Conservation (phyloP, 2,113 vertebrate species). For the Prunella fulvescens region DNA sequence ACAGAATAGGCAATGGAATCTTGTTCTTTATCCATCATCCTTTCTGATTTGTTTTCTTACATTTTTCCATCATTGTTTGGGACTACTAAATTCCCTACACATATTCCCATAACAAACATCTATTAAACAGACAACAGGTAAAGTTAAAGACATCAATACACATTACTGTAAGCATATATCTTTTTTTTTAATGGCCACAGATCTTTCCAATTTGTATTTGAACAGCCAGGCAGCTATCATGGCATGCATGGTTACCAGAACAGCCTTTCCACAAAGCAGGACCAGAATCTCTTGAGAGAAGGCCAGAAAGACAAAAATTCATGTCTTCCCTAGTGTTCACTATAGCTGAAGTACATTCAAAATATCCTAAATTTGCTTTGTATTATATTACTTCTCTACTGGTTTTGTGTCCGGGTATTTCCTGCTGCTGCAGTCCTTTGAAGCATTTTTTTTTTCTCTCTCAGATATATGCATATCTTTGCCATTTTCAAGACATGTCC, state of each 20-base stretch:
- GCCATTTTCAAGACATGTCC: neutral
- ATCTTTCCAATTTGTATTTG: conserved; percentile 22
- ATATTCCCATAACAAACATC: neutral
- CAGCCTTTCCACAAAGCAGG: conserved; percentile 21
- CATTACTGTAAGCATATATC: neutral
- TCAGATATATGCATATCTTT: neutral
- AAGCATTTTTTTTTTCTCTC: neutral
- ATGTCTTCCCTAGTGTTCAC: neutral
- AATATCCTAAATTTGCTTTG: conserved; percentile 6
- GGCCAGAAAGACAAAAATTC: conserved; percentile 19
- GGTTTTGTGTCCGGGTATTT: conserved; percentile 37
- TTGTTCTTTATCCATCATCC: neutral
- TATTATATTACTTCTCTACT: neutral
- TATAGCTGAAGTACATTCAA: neutral
- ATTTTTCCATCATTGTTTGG: neutral
- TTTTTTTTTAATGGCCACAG: neutral
- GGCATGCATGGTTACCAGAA: neutral
- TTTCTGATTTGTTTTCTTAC: neutral
- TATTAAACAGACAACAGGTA: neutral
- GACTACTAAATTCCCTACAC: neutral
- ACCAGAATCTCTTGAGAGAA: neutral
- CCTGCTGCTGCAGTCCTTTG: neutral
- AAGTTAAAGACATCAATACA: neutral
- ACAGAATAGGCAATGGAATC: neutral
- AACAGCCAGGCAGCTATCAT: neutral